These are phyloP conservation scores for Pomatostomus ruficeps DNA, from an alignment of 2,113 vertebrate genomes.

Conservation along the genomic window DNA sequence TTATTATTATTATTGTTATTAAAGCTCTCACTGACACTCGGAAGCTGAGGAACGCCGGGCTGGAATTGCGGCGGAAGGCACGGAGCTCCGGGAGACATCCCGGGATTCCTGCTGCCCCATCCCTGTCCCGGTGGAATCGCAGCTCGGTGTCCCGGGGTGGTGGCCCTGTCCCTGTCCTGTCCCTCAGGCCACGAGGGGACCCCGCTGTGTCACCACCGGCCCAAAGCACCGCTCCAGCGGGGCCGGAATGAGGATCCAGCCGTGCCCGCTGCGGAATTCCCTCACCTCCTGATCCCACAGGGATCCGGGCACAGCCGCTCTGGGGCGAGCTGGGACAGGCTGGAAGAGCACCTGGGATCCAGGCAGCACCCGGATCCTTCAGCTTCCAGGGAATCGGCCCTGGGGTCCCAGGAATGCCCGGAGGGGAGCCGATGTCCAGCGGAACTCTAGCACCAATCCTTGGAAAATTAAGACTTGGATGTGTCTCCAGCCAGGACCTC, in stretches of 20 bases:
- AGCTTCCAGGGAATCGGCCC: not conserved
- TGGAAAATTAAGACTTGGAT: not conserved
- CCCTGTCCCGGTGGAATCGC: fast-evolving
- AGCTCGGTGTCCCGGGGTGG: fast-evolving
- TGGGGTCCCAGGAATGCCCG: not conserved
- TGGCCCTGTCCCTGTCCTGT: not conserved
- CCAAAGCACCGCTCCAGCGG: not conserved
- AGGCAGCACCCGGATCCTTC: not conserved
- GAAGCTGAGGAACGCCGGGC: fast-evolving
- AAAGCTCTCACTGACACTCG: not conserved
- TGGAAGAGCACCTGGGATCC: not conserved
- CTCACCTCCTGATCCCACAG: fast-evolving
- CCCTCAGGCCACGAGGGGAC: not conserved
- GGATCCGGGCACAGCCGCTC: not conserved
- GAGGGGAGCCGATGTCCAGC: not conserved
- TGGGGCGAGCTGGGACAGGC: not conserved
- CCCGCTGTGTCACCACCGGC: fast-evolving
- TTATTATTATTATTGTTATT: not conserved
- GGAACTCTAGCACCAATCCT: conserved; percentile 26
- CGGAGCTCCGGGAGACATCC: fast-evolving
- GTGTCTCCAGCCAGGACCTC: not conserved
- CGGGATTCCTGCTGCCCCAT: fast-evolving
- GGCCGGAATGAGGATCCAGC: not conserved
- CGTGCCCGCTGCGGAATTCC: fast-evolving
- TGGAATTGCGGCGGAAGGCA: not conserved